Evolutionary conservation across 2,113 vertebrate genomes (phyloP), one percentile per base, ranked within the genome.

Genomic region (Phrynosoma blainvillii): DNA sequence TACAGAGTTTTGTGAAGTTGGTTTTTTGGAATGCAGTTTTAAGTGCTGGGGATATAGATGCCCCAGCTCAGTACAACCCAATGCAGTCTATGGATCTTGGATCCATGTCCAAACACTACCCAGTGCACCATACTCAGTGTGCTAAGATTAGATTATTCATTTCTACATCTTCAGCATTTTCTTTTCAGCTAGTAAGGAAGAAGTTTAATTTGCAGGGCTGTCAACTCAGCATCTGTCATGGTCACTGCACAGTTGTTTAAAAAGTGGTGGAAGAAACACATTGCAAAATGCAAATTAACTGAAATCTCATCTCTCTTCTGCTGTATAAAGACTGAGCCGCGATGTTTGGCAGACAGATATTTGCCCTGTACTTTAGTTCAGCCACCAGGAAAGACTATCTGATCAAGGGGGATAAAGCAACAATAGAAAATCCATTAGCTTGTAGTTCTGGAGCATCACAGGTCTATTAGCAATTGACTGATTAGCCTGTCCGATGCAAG

Each of bases 391-490:
- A 52, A 87, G 89, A 86, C 91, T 85, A 90, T 87, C 89, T 90
- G 88, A 93, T 89, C 92, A 92, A 70, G 76, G 79, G 79, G 78
- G 82, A 92, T 79, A 90, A 87, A 89, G 88, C 90, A 87, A 83
- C 85, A 93, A 42, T 32, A 86, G 90, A 84, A 94, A 94, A 95
- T 89, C 94, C 47, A 93, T 93, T 76, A 91, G 90, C 76, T 84
- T 82, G 82, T 90, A 90, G 92, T 85, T 87, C 81, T 88, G 89
- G 89, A 94, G 88, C 90, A 89, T 89, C 93, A 87, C 90, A 83
- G 93, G 92, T 93, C 94, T 91, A 90, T 96, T 94, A 96, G 90
- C 90, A 92, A 91, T 59, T 96, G 95, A 95, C 77, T 89, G 92
- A 96, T 95, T 86, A 90, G 92, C 76, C 93, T 91, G 92, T 83